Base-by-base conservation (phyloP, 2,797 vertebrate species). In the Hylomyscus alleni region DNA sequence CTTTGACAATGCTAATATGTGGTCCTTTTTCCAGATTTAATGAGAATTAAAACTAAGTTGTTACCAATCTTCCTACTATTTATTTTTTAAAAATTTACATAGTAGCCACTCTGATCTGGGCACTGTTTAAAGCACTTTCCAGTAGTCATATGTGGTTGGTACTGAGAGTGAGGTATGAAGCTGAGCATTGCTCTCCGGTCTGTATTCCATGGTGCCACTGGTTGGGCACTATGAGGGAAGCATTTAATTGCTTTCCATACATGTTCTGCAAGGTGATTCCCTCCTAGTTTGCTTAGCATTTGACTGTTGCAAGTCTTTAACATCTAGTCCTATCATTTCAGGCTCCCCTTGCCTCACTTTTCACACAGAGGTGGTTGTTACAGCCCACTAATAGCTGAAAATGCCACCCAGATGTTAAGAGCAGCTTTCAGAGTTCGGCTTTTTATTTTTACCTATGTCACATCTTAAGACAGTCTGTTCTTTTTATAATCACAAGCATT, bases 11-110 rank as follows among this genome's bases (percentile, higher is more conserved):
- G 24, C 0, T 69, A 84, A 83, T 80, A 60, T 8, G 5, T 15
- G 8, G 60, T 17, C 7, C 2, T 78, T 2, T 82, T 93, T 78
- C 29, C 40, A 84, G 65, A 89, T 58, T 58, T 78, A 87, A 17
- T 95, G 34, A 29, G 24, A 78, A 78, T 15, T 17, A 77, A 40
- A 90, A 44, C 47, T 5, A 60, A 24, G 31, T 20, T 87, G 29
- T 40, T 86, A 73, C 34, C 69, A 89, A 20, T 0, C 40, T 75
- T 15, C 17, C 29, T 60, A 62, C 2, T 22, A 26, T 67, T 93
- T 89, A 52, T 50, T 95, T 93, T 94, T 88, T 72, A 85, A 44
- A 93, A 82, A 29, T 82, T 12, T 80, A 26, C 44, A 34, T 60
- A n/a, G 37, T n/a, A 20, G 17, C 89, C 13, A 29, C 11, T 93